Conservation (phyloP, 2,113 vertebrate genomes). For the Arvicanthis niloticus region DNA sequence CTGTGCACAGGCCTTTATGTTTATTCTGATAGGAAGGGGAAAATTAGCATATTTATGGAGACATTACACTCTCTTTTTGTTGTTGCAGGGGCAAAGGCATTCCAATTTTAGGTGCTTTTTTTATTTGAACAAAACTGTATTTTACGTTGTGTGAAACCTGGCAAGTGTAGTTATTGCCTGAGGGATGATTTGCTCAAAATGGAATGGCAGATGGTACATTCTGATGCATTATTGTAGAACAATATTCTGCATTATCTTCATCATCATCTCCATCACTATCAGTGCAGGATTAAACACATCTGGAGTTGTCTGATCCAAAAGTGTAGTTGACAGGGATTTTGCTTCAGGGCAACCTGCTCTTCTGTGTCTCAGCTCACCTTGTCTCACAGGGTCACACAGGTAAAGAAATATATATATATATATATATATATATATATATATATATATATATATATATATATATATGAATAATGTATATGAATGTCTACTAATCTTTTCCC, state of each 20-base stretch:
- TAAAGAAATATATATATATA: too few relatives aligned
- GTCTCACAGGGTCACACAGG: neutral
- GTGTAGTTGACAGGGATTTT: neutral
- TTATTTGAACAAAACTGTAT: slow-evolving; percentile 61
- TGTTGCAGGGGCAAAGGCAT: slow-evolving; percentile 51
- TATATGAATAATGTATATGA: neutral
- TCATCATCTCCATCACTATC: slow-evolving; percentile 34
- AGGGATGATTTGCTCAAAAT: slow-evolving; percentile 71
- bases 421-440: too few relatives aligned
- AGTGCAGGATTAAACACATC: neutral
- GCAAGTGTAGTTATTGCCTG: slow-evolving; percentile 60
- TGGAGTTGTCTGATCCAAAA: neutral
- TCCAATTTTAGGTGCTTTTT: slow-evolving; percentile 60
- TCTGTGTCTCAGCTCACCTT: neutral
- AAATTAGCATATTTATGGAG: slow-evolving; percentile 75
- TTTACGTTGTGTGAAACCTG: slow-evolving; percentile 65
- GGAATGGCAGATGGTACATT: slow-evolving; percentile 54
- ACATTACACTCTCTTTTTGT: slow-evolving; percentile 19
- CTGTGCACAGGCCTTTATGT: slow-evolving; percentile 35
- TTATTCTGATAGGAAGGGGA: neutral
- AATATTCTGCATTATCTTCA: slow-evolving; percentile 62
- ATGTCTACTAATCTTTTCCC: too few relatives aligned
- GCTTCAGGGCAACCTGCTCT: neutral
- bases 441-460: too few relatives aligned
- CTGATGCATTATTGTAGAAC: slow-evolving; percentile 54